Base-by-base conservation (phyloP, 2,888 invertebrate species). In the Formica aserva region DNA sequence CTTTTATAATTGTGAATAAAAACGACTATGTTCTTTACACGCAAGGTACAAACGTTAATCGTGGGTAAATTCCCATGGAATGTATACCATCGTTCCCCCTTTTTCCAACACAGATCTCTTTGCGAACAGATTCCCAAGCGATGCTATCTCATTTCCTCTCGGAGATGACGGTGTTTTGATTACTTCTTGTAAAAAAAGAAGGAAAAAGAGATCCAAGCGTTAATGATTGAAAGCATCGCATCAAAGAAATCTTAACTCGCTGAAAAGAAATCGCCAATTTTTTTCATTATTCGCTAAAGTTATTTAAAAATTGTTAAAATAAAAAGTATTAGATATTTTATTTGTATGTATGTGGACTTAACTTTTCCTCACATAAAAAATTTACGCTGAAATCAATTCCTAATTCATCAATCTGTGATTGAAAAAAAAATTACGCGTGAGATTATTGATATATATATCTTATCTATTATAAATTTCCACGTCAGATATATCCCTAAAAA, bases 61-160 rank as follows among this genome's bases (percentile, higher is more conserved):
- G 94, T 94, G 95, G 93, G 94, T 95, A 94, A 94, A 93, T 94
- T 95, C 94, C 93, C 94, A 94, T 92, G 92, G 91, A 91, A 91
- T 88, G 86, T 91, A 90, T 88, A 88, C 91, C 91, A 89, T 90
- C 88, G 91, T 93, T 92, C 91, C 91, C 91, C 80, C 82, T 22
- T 22, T 84, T 91, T 92, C 93, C 93, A 92, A 93, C 93, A 93
- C 92, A 91, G 91, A 92, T 92, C 91, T 91, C 91, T 92, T 92
- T 86, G 87, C 91, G 92, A 92, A 93, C 91, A 91, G 90, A 91
- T 92, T 93, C 91, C 88, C 91, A 88, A 86, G 86, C 85, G 93
- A 93, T 93, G 84, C 87, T 93, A 93, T 93, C 93, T 89, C 84
- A 86, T 86, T 92, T 93, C 93, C 93, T 91, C 87, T 84, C 84